These are phyloP conservation scores for Heteromurus nitidus DNA, from an alignment of 2,888 invertebrate species.

Conservation along the genomic window DNA sequence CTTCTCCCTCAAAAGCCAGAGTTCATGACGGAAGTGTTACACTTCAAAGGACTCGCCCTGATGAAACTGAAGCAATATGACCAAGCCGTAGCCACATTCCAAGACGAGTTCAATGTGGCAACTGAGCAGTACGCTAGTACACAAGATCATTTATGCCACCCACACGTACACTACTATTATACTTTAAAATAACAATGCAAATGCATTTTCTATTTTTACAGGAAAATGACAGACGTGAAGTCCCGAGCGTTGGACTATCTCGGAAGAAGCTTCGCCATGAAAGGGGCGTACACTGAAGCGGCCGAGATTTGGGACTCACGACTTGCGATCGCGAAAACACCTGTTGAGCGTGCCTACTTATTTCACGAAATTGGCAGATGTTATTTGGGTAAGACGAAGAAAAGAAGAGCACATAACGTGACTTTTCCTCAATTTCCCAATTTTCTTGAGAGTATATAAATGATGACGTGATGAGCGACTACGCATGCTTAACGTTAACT, in stretches of 20 bases:
- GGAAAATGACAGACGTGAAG: slow-evolving; percentile 74
- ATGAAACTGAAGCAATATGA: slow-evolving; percentile 71
- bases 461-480: too few species aligned
- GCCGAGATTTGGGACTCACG: slow-evolving; percentile 76
- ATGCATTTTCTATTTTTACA: slow-evolving; percentile 25
- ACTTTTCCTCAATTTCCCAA: too few species aligned
- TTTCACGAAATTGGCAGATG: slow-evolving; percentile 77
- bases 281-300: slow-evolving; percentile 75
- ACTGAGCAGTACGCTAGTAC: slow-evolving; percentile 57
- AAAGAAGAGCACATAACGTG: too few species aligned
- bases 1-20: slow-evolving; percentile 71
- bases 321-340: slow-evolving; percentile 75
- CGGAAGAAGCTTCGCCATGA: slow-evolving; percentile 75
- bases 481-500: too few species aligned
- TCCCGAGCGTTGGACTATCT: slow-evolving; percentile 76
- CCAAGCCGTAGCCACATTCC: slow-evolving; percentile 69
- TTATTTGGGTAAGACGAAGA: slow-evolving; percentile 75
- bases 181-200: not conserved
- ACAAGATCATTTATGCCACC: too few species aligned
- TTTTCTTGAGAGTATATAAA: too few species aligned
- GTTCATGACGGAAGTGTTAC: slow-evolving; percentile 69
- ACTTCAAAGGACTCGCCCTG: slow-evolving; percentile 71
- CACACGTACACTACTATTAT: too few species aligned
- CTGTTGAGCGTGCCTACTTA: slow-evolving; percentile 76
- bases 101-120: slow-evolving; percentile 69